These are phyloP conservation scores for Pseudococcus longispinus DNA, from an alignment of 2,888 invertebrate genomes.

Conservation along the genomic window DNA sequence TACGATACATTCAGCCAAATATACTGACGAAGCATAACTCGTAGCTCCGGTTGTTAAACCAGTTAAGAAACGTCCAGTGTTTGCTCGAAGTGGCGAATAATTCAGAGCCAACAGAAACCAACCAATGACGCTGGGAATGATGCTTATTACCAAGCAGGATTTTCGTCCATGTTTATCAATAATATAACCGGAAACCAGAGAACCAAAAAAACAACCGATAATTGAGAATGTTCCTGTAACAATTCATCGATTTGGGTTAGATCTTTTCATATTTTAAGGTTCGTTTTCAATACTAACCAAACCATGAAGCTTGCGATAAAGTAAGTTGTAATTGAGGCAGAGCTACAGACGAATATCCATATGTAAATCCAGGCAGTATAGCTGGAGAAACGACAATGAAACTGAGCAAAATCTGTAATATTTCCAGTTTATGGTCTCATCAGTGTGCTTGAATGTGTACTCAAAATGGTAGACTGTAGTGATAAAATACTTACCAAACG, in stretches of 20 bases:
- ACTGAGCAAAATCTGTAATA: constrained; percentile 65
- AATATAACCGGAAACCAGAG: constrained; percentile 66
- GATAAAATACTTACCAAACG: constrained; percentile 12
- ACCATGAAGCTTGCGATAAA: constrained; percentile 67
- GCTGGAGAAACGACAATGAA: constrained; percentile 66
- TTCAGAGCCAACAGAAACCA: constrained; percentile 64
- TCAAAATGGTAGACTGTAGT: neutral
- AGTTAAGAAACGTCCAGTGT: constrained; percentile 62
- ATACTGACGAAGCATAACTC: constrained; percentile 67
- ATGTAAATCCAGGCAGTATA: constrained; percentile 68
- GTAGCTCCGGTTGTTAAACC: constrained; percentile 65
- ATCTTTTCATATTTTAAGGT: neutral
- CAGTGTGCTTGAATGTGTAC: neutral
- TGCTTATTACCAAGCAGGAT: constrained; percentile 65
- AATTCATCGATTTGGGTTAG: neutral
- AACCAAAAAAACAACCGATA: constrained; percentile 67
- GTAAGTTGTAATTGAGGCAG: constrained; percentile 64
- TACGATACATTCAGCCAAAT: constrained; percentile 65
- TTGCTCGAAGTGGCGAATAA: constrained; percentile 60
- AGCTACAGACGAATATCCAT: constrained; percentile 69
- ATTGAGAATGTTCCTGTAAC: constrained; percentile 67
- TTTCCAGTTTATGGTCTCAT: neutral
- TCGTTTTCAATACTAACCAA: constrained; percentile 64
- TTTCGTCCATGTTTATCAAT: constrained; percentile 67
- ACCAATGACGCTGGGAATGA: constrained; percentile 65